phyloP scores from a whole-genome alignment of 2,888 invertebrate genomes.

The Rhopalosiphum nymphaeae region DNA sequence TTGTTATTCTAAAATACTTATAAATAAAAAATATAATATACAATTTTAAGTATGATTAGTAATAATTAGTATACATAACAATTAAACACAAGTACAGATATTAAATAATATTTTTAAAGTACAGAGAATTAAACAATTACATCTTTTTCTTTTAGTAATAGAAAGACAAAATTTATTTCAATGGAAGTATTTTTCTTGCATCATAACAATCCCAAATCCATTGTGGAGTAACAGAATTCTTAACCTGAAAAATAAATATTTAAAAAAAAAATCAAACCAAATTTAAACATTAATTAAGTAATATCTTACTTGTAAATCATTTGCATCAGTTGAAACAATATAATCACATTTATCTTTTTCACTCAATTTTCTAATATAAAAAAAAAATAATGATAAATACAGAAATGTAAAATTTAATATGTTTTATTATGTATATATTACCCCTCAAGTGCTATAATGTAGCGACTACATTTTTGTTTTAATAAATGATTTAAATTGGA shows the following conservation, averaged over 20 bases:
- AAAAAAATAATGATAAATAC: neutral
- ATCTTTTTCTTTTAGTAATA: neutral
- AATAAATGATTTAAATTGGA: neutral
- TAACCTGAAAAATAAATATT: conserved; percentile 21
- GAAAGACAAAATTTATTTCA: neutral
- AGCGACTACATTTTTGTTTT: conserved; percentile 54
- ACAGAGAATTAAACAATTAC: neutral
- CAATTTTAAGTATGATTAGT: neutral
- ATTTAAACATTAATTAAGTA: neutral
- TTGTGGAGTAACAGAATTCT: conserved; percentile 70
- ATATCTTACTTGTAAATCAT: conserved; percentile 3
- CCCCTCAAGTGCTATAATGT: conserved; percentile 60
- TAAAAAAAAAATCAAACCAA: neutral
- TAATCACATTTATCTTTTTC: conserved; percentile 51
- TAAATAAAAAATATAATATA: neutral
- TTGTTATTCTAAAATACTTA: neutral
- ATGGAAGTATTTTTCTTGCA: conserved; percentile 66
- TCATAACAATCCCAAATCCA: conserved; percentile 78
- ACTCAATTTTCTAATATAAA: conserved; percentile 32
- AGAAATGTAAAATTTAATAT: neutral
- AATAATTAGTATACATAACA: neutral
- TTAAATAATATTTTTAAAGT: neutral
- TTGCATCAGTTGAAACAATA: conserved; percentile 41
- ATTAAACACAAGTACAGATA: neutral
- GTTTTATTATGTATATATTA: neutral